Conservation (phyloP, 2,888 invertebrate species). For the Hymenopus coronatus region DNA sequence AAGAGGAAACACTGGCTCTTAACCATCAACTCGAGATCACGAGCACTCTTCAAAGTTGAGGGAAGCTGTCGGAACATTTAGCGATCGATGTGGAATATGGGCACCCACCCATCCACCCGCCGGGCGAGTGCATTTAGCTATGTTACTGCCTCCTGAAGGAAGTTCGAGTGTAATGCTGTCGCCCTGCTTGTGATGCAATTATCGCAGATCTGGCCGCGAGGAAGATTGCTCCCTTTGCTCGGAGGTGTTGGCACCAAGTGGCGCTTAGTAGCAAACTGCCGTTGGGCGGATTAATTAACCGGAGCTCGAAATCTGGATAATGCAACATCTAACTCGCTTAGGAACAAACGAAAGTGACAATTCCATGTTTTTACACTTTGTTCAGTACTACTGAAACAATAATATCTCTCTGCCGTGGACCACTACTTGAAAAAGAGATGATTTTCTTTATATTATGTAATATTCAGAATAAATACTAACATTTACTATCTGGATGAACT, state of each 20-base stretch:
- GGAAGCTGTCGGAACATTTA: neutral
- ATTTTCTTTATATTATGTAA: no score
- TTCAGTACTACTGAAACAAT: no score
- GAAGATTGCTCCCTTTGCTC: neutral
- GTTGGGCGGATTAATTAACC: no score
- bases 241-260: neutral
- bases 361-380: no score
- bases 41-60: neutral
- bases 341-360: no score
- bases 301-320: no score
- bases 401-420: no score
- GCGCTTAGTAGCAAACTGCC: no score
- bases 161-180: neutral
- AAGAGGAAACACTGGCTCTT: neutral
- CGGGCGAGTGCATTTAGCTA: neutral
- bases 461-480: no score
- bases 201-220: neutral
- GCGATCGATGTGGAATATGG: neutral
- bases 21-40: neutral
- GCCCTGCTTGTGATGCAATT: neutral
- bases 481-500: no score
- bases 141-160: neutral
- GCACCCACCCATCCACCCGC: neutral
- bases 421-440: no score
- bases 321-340: no score